Percentiles rank a stretch among this genome's conserved stretches.
These are phyloP conservation scores for Lophochroa leadbeateri DNA, from an alignment of 2,113 vertebrate species.

Conservation along the genomic window DNA sequence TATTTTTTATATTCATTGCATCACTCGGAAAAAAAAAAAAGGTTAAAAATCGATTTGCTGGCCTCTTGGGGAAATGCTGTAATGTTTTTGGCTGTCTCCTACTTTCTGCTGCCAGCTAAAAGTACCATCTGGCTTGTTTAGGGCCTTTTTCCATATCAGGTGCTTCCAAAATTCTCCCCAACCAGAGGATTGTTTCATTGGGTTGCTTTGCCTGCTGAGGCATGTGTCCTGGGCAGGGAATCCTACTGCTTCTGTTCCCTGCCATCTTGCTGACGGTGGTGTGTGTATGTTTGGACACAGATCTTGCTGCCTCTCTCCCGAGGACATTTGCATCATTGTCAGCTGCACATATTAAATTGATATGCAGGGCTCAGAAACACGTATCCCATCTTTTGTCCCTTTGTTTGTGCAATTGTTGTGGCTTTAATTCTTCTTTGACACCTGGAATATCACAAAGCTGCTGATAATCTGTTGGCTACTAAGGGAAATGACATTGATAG, in stretches of 20 bases:
- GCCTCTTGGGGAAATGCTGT: constrained; percentile 70
- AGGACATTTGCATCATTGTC: constrained; percentile 66
- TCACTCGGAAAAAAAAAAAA: constrained; percentile 27
- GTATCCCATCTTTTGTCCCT: constrained; percentile 65
- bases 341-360: constrained; percentile 70
- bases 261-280: constrained; percentile 59
- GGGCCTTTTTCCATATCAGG: constrained; percentile 65
- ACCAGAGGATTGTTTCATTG: constrained; percentile 63
- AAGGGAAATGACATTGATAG: constrained; percentile 56
- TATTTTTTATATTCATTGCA: constrained; percentile 34
- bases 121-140: constrained; percentile 69
- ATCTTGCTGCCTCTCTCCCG: constrained; percentile 57
- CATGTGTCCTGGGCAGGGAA: constrained; percentile 62
- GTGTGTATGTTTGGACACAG: constrained; percentile 59
- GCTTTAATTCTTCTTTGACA: constrained; percentile 71
- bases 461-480: constrained; percentile 66
- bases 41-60: constrained; percentile 66
- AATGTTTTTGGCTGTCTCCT: constrained; percentile 69
- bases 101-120: constrained; percentile 67
- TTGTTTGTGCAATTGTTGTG: constrained; percentile 65
- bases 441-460: constrained; percentile 72
- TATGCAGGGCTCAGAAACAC: constrained; percentile 63
- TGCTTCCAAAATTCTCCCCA: constrained; percentile 67
- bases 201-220: constrained; percentile 62
- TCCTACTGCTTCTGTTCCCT: constrained; percentile 63